Base-by-base conservation (phyloP, 2,888 invertebrate genomes). In the Sphecodes monilicornis region DNA sequence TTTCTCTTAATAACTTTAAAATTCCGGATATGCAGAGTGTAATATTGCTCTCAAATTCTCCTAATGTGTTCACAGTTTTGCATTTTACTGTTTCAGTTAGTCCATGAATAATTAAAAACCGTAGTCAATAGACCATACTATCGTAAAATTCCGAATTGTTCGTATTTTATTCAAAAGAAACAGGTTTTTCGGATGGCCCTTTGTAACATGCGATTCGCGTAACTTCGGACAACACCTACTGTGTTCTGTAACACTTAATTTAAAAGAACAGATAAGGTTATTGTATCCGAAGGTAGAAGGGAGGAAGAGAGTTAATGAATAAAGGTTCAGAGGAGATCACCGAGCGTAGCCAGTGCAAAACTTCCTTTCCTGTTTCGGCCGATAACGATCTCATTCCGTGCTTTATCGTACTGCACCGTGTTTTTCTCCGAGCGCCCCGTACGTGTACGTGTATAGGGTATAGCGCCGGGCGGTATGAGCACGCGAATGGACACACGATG, bases 361-460 rank as follows among this genome's bases (percentile, higher is more conserved):
- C 78, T 78, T 57, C 54, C 84, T 76, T 84, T 84, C 72, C 84
- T 78, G 75, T 72, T 84, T 73, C 72, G 13, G 43, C 11, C 57
- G 84, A 84, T 84, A 84, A 60, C 68, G 71, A 84, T 81, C 86
- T 77, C 74, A n/a, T 29, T 39, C 39, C 57, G 54, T 76, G 36
- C 26, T 64, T 70, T 76, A 41, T 73, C 78, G 69, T 68, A 77
- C 82, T 71, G 78, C 71, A 46, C 50, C 26, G 50, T 39, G 73
- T 32, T 74, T n/a, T 74, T 76, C 18, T 84, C 64, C 22, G 32
- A n/a, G 36, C n/a, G n/a, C n/a, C 43, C 1, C 8, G 57, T 78
- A 68, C 74, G 77, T 54, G 80, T 57, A 75, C 22, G 71, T 41
- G 75, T 50, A 72, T 68, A 41, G 41, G 54, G 29, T 13, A 41